Conservation (phyloP, 2,113 vertebrate genomes). For the Diglossa brunneiventris region DNA sequence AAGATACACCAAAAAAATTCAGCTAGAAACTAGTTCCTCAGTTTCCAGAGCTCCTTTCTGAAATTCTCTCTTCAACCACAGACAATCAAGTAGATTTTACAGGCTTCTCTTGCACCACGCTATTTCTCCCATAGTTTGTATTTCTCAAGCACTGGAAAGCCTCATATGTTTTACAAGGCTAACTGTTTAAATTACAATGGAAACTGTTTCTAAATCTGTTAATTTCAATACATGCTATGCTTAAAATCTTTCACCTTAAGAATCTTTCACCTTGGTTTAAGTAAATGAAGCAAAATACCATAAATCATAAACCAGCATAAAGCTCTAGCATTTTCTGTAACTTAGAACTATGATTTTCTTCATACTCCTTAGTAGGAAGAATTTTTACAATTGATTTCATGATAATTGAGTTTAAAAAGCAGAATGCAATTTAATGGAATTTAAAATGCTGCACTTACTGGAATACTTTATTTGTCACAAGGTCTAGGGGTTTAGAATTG, state of each 20-base stretch:
- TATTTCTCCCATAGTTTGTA: background rate
- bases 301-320: background rate
- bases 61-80: background rate
- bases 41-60: background rate
- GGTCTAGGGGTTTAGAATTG: constrained; percentile 23
- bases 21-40: background rate
- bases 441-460: constrained; percentile 45
- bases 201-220: background rate
- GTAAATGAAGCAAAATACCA: background rate
- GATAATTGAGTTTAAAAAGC: constrained; percentile 53
- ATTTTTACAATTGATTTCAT: constrained; percentile 47
- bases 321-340: background rate
- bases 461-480: constrained; percentile 51
- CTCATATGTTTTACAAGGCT: background rate
- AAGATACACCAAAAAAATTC: background rate
- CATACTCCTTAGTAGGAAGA: background rate
- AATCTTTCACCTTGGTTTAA: background rate
- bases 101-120: background rate
- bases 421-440: constrained; percentile 48
- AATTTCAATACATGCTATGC: background rate
- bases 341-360: background rate
- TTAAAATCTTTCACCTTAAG: background rate
- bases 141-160: constrained; percentile 19
- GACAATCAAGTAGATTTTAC: background rate
- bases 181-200: background rate